Conservation (phyloP, 35 echinoderm and acorn worm genomes). For the Hemicentrotus pulcherrimus region DNA sequence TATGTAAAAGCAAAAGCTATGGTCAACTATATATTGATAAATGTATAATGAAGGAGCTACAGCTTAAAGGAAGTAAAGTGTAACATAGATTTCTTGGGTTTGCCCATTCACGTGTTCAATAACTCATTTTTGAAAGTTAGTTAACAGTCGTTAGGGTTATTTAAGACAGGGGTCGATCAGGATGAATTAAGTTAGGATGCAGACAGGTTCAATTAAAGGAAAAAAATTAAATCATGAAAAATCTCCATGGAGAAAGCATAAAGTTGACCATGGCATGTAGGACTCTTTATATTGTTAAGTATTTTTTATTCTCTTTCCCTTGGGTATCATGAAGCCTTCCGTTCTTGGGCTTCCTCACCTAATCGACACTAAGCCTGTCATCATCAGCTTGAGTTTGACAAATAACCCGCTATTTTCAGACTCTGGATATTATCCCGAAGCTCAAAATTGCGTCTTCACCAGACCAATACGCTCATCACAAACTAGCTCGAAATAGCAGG, state of each 20-base stretch:
- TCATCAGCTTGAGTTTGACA: no score
- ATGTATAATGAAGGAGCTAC: no score
- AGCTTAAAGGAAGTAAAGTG: no score
- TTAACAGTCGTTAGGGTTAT: neutral
- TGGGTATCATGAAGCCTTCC: neutral
- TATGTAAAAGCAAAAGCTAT: no score
- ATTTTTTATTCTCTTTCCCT: neutral
- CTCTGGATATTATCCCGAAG: no score
- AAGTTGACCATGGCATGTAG: neutral
- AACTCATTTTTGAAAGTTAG: neutral
- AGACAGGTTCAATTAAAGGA: neutral
- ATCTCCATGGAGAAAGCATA: neutral
- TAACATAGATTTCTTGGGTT: neutral
- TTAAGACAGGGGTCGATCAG: neutral
- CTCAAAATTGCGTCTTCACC: no score
- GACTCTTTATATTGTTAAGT: neutral
- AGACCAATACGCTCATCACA: no score
- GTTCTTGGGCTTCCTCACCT: neutral
- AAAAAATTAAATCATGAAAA: neutral
- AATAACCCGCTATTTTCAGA: no score
- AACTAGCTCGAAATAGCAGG: no score
- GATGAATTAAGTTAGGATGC: neutral
- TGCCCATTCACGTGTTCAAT: neutral
- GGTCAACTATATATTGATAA: no score
- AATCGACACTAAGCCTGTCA: neutral